phyloP scores from a whole-genome alignment of 2,888 invertebrate species.

The Drosophila austrosaltans region DNA sequence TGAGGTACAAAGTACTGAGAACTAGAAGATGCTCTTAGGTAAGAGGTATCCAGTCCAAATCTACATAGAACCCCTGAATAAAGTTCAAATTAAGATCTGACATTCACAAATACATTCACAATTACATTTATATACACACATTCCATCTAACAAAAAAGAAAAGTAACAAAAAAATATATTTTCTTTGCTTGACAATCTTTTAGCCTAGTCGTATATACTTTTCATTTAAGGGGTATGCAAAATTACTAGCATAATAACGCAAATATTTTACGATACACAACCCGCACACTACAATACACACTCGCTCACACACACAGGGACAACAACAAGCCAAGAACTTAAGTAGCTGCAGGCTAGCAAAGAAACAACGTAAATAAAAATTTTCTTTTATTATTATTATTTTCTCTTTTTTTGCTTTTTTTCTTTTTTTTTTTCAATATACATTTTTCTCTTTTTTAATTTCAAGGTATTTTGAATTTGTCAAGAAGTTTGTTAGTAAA shows the following conservation, averaged over 20 bases:
- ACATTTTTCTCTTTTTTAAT: slow-evolving; percentile 1
- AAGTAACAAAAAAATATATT: too few relatives aligned
- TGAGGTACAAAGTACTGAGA: too few relatives aligned
- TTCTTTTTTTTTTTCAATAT: not conserved
- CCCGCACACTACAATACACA: slow-evolving; percentile 14
- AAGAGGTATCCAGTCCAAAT: too few relatives aligned
- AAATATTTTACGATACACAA: slow-evolving; percentile 73
- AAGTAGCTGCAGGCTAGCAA: slow-evolving; percentile 70
- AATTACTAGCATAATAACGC: slow-evolving; percentile 79
- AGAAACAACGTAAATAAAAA: slow-evolving; percentile 74
- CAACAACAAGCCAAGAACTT: slow-evolving; percentile 71
- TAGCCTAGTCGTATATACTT: slow-evolving; percentile 13
- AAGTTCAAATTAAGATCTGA: too few relatives aligned
- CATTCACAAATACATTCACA: too few relatives aligned
- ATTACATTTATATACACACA: too few relatives aligned
- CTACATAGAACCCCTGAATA: too few relatives aligned
- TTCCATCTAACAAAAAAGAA: too few relatives aligned
- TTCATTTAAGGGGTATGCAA: slow-evolving; percentile 20
- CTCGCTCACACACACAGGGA: slow-evolving; percentile 21
- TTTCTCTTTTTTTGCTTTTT: slow-evolving; percentile 1
- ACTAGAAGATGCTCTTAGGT: too few relatives aligned
- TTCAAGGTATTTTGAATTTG: not conserved
- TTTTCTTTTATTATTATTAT: slow-evolving; percentile 41
- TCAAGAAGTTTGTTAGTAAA: not conserved
- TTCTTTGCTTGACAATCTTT: not conserved